A percentile compares a stretch with the other conserved stretches of the same genome.
Conservation (phyloP, 2,797 vertebrate species). For the Micrastur ruficollis region DNA sequence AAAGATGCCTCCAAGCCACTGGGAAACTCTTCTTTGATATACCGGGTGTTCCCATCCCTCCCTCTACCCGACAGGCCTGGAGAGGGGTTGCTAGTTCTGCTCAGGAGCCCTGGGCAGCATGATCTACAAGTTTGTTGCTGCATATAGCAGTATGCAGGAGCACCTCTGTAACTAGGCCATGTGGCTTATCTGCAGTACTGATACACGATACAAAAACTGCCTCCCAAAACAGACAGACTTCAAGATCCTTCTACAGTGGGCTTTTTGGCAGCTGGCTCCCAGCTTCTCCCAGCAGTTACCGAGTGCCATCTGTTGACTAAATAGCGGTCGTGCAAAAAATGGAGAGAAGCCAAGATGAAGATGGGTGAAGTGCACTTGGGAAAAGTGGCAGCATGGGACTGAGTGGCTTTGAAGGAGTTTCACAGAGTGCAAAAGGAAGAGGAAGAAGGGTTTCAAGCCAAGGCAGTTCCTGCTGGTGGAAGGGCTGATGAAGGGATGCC, state of each 20-base stretch:
- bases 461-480: neutral
- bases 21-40: neutral
- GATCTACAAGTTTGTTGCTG: neutral
- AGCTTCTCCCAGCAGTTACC: slow-evolving; percentile 2
- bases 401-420: neutral
- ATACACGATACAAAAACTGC: neutral
- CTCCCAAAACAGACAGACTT: neutral
- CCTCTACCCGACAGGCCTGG: neutral
- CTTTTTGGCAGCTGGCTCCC: neutral
- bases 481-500: neutral
- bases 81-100: neutral
- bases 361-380: neutral
- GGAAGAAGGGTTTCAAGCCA: neutral
- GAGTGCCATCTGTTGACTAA: slow-evolving; percentile 59
- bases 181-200: neutral
- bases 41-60: neutral
- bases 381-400: neutral
- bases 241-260: neutral
- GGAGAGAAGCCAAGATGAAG: neutral
- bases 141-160: neutral
- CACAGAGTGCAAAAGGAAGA: neutral
- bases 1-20: neutral
- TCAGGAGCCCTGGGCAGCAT: neutral
- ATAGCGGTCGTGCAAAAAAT: neutral
- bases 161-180: accelerated